Conservation (phyloP, 1,140 invertebrate species). For the Harlomillsia oculata region DNA sequence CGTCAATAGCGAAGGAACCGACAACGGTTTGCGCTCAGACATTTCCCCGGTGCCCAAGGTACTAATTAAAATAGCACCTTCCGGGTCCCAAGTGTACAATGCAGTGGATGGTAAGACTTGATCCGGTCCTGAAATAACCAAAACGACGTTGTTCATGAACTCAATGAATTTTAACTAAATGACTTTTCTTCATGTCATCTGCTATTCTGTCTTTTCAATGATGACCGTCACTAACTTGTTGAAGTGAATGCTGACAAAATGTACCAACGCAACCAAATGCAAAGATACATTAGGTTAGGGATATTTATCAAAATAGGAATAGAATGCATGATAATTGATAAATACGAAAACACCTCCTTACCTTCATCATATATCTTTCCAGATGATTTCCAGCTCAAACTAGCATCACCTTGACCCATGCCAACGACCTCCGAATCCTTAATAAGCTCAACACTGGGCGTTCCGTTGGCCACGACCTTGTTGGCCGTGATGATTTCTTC, state of each 20-base stretch:
- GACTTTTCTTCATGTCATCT: background rate
- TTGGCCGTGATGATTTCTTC: too few relatives aligned
- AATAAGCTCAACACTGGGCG: too few relatives aligned
- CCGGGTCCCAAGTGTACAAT: slow-evolving; percentile 46
- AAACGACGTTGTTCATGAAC: background rate
- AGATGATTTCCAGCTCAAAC: slow-evolving; percentile 25
- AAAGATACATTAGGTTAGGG: background rate
- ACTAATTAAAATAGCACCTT: slow-evolving; percentile 58
- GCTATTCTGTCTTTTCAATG: background rate
- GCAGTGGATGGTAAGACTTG: slow-evolving; percentile 53
- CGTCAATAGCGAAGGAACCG: slow-evolving; percentile 63
- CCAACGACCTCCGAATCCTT: too few relatives aligned
- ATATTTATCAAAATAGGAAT: background rate
- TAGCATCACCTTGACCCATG: too few relatives aligned
- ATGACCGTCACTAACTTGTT: background rate
- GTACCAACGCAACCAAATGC: background rate
- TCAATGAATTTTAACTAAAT: background rate
- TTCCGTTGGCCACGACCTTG: too few relatives aligned
- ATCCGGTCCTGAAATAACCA: slow-evolving; percentile 52
- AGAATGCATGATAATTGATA: background rate
- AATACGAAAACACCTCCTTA: background rate
- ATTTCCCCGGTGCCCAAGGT: slow-evolving; percentile 47
- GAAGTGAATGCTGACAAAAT: background rate
- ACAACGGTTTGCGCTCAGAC: slow-evolving; percentile 53
- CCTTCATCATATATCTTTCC: slow-evolving; percentile 28